phyloP scores from a whole-genome alignment of 2,888 invertebrate species.

The Drosophila falleni region DNA sequence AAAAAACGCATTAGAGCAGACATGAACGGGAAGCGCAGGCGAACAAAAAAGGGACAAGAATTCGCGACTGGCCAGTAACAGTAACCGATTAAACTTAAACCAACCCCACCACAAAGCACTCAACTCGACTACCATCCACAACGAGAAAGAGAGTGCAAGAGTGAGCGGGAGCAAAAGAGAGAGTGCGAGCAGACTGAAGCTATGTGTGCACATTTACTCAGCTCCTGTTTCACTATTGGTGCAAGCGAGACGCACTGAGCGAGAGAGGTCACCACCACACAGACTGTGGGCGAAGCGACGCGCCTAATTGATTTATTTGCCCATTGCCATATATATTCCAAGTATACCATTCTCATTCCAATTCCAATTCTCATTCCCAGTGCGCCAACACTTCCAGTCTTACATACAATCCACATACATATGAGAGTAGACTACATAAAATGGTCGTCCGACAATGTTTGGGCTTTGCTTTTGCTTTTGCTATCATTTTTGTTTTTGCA shows the following conservation, averaged over 20 bases:
- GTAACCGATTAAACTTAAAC: conserved; percentile 71
- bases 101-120: conserved; percentile 45
- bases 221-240: conserved; percentile 6
- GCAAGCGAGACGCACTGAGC: conserved; percentile 43
- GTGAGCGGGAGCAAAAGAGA: conserved; percentile 13
- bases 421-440: conserved; percentile 17
- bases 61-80: conserved; percentile 62
- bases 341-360: no score
- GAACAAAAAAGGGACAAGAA: conserved; percentile 42
- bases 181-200: conserved; percentile 12
- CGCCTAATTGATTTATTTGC: conserved; percentile 75
- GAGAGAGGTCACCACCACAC: conserved; percentile 27
- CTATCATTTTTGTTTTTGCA: conserved; percentile 17
- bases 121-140: conserved; percentile 14
- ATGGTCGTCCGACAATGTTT: conserved; percentile 54
- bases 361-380: conserved; percentile 29
- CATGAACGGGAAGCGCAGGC: conserved; percentile 49
- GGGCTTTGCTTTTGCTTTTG: conserved; percentile 48
- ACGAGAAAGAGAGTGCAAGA: conserved; percentile 18
- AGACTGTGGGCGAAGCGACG: conserved; percentile 55
- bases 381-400: conserved; percentile 25
- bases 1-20: conserved; percentile 69
- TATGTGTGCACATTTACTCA: conserved; percentile 16
- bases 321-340: conserved; percentile 32
- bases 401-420: conserved; percentile 8